Percentiles rank a stretch among this genome's conserved stretches.
phyloP scores from a whole-genome alignment of 30 jellyfish, hydroid and myxozoan genomes.

The Sanderia malayensis region DNA sequence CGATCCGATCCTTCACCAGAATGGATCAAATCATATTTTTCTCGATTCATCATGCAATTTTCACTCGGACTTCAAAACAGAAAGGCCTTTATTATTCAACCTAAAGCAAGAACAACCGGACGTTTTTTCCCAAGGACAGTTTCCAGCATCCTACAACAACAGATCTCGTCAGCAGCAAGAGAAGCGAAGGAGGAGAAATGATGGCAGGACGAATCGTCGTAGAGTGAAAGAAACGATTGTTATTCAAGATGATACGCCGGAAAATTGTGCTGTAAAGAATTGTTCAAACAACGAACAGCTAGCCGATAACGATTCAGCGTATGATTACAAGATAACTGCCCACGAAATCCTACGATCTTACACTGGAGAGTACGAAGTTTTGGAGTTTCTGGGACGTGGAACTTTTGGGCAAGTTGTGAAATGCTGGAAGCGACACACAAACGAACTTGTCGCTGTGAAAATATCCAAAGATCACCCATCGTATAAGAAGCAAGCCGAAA shows the following conservation, averaged over 20 bases:
- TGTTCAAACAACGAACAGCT: slow-evolving; percentile 44
- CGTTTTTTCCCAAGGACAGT: neutral
- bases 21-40: slow-evolving; percentile 24
- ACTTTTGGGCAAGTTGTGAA: slow-evolving; percentile 99
- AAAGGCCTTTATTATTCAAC: slow-evolving; percentile 24
- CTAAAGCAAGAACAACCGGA: slow-evolving; percentile 34
- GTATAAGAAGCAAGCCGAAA: slow-evolving; percentile 95
- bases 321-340: slow-evolving; percentile 90
- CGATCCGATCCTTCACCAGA: slow-evolving; percentile 42
- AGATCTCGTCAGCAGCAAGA: slow-evolving; percentile 45
- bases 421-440: slow-evolving; percentile 98
- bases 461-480: slow-evolving; percentile 99
- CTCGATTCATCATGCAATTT: slow-evolving; percentile 24
- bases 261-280: slow-evolving; percentile 41
- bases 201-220: slow-evolving; percentile 61
- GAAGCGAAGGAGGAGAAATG: slow-evolving; percentile 53
- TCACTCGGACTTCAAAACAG: slow-evolving; percentile 22
- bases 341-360: slow-evolving; percentile 94
- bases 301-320: slow-evolving; percentile 79
- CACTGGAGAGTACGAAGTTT: slow-evolving; percentile 96
- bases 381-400: slow-evolving; percentile 97
- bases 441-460: slow-evolving; percentile 95
- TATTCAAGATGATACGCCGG: slow-evolving; percentile 95
- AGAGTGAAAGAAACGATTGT: slow-evolving; percentile 79
- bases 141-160: slow-evolving; percentile 2